Evolutionary conservation across 2,888 invertebrate species (phyloP).

Genomic region (Nycteola revayana): DNA sequence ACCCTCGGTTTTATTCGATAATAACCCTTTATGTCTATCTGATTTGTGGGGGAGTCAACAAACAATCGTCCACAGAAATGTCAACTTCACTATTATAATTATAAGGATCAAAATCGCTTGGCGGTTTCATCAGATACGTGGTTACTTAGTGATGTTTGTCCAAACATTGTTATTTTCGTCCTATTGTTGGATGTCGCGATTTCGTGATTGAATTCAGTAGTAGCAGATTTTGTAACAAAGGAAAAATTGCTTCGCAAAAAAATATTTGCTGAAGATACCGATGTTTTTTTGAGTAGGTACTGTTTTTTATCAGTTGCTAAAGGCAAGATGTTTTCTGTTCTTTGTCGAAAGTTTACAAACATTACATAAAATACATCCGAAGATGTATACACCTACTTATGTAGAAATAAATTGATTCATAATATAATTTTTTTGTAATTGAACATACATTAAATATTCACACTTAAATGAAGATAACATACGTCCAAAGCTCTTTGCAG

Average conservation of each 20-base stretch:
- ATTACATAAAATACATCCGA: no score
- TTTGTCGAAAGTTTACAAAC: no score
- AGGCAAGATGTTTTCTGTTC: no score
- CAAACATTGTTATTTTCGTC: constrained; percentile 49
- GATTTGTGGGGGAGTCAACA: constrained; percentile 38
- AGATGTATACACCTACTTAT: no score
- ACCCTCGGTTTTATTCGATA: constrained; percentile 35
- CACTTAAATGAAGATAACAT: no score
- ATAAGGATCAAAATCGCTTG: constrained; percentile 8
- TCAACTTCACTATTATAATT: constrained; percentile 7
- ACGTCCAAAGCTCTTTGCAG: no score
- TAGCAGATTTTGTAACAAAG: constrained; percentile 62
- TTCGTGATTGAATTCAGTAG: constrained; percentile 56
- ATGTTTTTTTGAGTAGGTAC: constrained; percentile 16
- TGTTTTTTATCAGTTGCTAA: constrained; percentile 18
- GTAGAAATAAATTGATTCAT: no score
- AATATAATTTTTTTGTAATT: no score
- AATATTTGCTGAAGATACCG: constrained; percentile 38
- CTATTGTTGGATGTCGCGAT: constrained; percentile 45
- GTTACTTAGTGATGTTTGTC: constrained; percentile 41
- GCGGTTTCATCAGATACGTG: constrained; percentile 26
- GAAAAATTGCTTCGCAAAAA: constrained; percentile 32
- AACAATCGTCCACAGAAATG: constrained; percentile 8
- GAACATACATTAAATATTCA: no score
- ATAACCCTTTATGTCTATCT: constrained; percentile 50